Base-by-base conservation (phyloP, 2,113 vertebrate species). In the Sterna hirundo region DNA sequence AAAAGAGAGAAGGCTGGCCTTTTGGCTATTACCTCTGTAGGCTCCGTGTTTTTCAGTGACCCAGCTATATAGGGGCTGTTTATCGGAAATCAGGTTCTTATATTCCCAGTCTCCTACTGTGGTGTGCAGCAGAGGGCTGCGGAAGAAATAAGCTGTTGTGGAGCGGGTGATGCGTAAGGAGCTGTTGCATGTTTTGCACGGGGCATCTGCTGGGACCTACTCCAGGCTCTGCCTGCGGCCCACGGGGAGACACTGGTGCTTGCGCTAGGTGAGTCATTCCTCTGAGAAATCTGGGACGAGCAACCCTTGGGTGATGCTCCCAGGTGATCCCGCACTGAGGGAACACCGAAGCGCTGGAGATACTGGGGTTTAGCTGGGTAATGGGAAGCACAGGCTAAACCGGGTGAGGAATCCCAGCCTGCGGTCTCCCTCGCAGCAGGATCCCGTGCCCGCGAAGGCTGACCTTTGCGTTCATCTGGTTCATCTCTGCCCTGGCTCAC, bases 81-180 rank as follows among this genome's bases (percentile, higher is more conserved):
- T 18, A 29, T 2, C 38, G 25, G 44, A 58, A 62, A 78, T 8
- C 6, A 25, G 30, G 27, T 55, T n/a, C 51, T 86, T 19, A 2
- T 5, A 49, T 7, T 26, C 30, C 29, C 49, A 12, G 5, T 30
- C 5, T 52, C 55, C 16, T 30, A 2, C 14, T 0, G 0, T 12
- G 27, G 36, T 13, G 36, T 7, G 36, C 6, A 60, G 54, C 64
- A 83, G 36, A 83, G 25, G 9, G 13, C 3, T 32, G 17, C 34
- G 36, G 55, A 36, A 60, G 66, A 52, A 88, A 60, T 3, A 9
- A 68, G 17, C 32, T 38, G 46, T 10, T 58, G 34, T 32, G 65
- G 75, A 9, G 11, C 19, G 52, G 64, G 46, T 6, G 38, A 23
- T 0, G 4, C 0, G 9, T 10, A 86, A 84, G 72, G 55, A 89